Conservation (phyloP, 2,888 invertebrate species). For the Scaptodrosophila latifasciaeformis region DNA sequence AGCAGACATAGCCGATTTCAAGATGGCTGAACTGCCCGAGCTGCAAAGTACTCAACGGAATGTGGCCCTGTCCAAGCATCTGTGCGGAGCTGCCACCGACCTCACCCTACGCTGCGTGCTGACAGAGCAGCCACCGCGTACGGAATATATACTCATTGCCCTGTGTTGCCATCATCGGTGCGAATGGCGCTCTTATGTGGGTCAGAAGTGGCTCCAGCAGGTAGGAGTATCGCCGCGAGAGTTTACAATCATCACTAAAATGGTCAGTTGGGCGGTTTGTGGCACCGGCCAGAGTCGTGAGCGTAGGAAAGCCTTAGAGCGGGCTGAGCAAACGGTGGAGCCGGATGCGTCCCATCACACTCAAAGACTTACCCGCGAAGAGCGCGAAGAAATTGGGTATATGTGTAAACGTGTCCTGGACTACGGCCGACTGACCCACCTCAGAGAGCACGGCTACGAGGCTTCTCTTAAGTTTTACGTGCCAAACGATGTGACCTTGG, state of each 20-base stretch:
- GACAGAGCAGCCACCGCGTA: constrained; percentile 48
- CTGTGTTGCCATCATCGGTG: constrained; percentile 95
- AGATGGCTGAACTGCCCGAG: constrained; percentile 77
- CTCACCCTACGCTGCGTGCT: constrained; percentile 82
- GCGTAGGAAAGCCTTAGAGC: constrained; percentile 60
- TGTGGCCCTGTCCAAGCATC: constrained; percentile 89
- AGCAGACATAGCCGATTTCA: constrained; percentile 88
- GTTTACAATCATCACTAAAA: constrained; percentile 84
- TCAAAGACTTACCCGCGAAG: constrained; percentile 67
- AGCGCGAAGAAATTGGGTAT: constrained; percentile 81
- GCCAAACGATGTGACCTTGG: constrained; percentile 80
- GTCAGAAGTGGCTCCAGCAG: constrained; percentile 79
- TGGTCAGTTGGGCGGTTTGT: constrained; percentile 94
- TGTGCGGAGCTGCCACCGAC: constrained; percentile 93
- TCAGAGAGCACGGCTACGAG: constrained; percentile 78
- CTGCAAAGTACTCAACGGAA: constrained; percentile 75
- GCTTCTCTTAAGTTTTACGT: constrained; percentile 82
- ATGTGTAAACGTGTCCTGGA: constrained; percentile 87
- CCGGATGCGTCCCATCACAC: constrained; percentile 14
- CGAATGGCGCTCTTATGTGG: constrained; percentile 82
- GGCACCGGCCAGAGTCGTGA: constrained; percentile 81
- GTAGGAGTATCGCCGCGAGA: constrained; percentile 79
- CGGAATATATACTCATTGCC: constrained; percentile 83
- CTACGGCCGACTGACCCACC: constrained; percentile 81
- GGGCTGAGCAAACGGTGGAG: constrained; percentile 26